Evolutionary conservation across 2,113 vertebrate species (phyloP), one percentile per base, ranked within the genome.

Genomic region (Nothoprocta pentlandii): DNA sequence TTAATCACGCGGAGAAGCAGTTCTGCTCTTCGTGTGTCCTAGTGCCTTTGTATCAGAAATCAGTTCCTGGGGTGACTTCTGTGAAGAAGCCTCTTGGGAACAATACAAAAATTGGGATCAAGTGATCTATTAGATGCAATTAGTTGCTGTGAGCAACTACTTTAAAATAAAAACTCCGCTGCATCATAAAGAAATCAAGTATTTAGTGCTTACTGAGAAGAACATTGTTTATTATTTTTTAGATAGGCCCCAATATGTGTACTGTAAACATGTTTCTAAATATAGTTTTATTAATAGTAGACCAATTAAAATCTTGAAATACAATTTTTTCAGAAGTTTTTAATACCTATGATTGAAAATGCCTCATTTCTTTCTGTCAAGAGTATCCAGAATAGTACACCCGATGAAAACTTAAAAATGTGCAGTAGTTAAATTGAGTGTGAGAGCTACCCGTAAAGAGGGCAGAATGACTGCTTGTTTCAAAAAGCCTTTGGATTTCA

Each of bases 401-500:
- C 78, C 85, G 2, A 12, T 70, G 49, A 89, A 83, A 68, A 39
- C 34, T 63, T 58, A 0, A 0, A 54, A 69, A 10, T 32, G 2
- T 62, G 1, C 73, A 17, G 8, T 66, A 85, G 42, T 17, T 87
- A 89, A 84, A 91, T 84, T 81, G 87, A 54, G 28, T 49, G 4
- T 22, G 39, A 12, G 28, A 66, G 8, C 10, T 77, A 15, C 46
- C 1, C 63, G 13, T 23, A 32, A 89, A 70, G 63, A 84, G 49
- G 36, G 56, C 42, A 68, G 20, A 91, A 70, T 41, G 12, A 54
- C 53, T 83, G 15, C 12, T 89, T 77, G 42, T 12, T 47, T 85
- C 58, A 80, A 46, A 83, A 83, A 77, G 11, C 51, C 23, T 83
- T 90, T 92, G 78, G 9, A 80, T 90, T 90, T 92, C 15, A 90